Evolutionary conservation across 1,140 invertebrate species (phyloP).

Genomic region (Drosophila saltans): DNA sequence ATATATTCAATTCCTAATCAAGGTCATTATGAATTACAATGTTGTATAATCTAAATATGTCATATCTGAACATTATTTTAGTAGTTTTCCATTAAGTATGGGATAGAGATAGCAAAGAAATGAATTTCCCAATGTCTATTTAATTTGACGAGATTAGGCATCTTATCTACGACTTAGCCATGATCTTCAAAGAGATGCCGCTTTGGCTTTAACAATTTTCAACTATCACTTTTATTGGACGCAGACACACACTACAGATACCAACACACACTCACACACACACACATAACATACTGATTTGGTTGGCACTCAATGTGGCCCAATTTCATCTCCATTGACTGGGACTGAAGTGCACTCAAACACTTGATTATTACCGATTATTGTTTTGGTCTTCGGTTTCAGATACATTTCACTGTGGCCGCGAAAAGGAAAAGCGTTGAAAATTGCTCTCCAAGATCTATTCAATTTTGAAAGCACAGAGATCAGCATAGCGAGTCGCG

Average conservation of each 20-base stretch:
- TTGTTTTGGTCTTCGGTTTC: conserved; percentile 51
- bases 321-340: conserved; percentile 48
- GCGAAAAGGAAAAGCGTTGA: conserved; percentile 75
- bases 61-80: too few relatives aligned
- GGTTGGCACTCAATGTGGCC: conserved; percentile 71
- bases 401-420: conserved; percentile 57
- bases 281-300: conserved; percentile 23
- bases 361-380: conserved; percentile 59
- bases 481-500: conserved; percentile 33
- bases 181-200: conserved; percentile 15
- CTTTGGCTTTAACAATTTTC: conserved; percentile 54
- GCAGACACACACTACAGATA: not conserved
- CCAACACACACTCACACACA: not conserved
- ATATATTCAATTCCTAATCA: too few relatives aligned
- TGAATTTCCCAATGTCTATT: conserved; percentile 3
- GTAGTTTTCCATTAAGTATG: too few relatives aligned
- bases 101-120: too few relatives aligned
- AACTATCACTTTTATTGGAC: conserved; percentile 56
- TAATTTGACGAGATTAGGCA: not conserved
- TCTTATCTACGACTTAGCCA: not conserved
- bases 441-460: conserved; percentile 67
- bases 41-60: too few relatives aligned
- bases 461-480: conserved; percentile 53
- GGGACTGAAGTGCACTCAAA: conserved; percentile 55
- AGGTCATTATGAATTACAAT: too few relatives aligned